These are phyloP conservation scores for Gastracanthus pulcherrimus DNA, from an alignment of 2,888 invertebrate genomes.

Conservation along the genomic window DNA sequence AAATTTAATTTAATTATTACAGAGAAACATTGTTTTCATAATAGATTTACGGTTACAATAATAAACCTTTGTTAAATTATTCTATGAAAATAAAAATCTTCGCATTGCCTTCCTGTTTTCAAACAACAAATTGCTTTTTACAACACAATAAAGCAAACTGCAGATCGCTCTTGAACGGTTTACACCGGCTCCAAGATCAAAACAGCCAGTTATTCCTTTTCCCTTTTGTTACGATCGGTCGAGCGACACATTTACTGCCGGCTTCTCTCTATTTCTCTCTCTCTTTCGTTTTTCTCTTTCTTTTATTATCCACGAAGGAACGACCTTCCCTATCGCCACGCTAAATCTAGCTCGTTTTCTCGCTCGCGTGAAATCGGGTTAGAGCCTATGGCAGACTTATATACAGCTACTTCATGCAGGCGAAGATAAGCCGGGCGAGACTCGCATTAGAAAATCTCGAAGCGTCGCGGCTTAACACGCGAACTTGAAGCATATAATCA, in stretches of 20 bases:
- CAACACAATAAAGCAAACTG: no score
- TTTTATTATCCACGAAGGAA: slow-evolving; percentile 33
- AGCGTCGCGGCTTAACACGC: slow-evolving; percentile 29
- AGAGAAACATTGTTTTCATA: no score
- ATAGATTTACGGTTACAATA: no score
- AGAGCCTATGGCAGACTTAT: neutral
- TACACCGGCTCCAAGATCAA: neutral
- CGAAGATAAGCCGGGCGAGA: slow-evolving; percentile 40
- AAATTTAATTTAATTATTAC: no score
- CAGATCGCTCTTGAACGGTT: neutral
- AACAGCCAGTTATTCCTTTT: neutral
- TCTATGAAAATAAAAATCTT: no score
- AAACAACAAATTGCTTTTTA: neutral
- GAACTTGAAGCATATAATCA: slow-evolving; percentile 31
- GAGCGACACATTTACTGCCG: slow-evolving; percentile 24
- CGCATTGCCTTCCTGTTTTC: no score
- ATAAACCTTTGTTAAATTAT: no score
- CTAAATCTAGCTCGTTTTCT: slow-evolving; percentile 43
- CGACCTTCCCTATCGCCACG: slow-evolving; percentile 33
- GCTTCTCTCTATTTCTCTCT: neutral
- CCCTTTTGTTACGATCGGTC: neutral
- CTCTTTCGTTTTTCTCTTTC: neutral
- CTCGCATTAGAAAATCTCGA: slow-evolving; percentile 9
- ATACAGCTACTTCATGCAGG: no score
- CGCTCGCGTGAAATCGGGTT: slow-evolving; percentile 38